Evolutionary conservation across 2,888 invertebrate species (phyloP).

Genomic region (Polyommatus icarus): DNA sequence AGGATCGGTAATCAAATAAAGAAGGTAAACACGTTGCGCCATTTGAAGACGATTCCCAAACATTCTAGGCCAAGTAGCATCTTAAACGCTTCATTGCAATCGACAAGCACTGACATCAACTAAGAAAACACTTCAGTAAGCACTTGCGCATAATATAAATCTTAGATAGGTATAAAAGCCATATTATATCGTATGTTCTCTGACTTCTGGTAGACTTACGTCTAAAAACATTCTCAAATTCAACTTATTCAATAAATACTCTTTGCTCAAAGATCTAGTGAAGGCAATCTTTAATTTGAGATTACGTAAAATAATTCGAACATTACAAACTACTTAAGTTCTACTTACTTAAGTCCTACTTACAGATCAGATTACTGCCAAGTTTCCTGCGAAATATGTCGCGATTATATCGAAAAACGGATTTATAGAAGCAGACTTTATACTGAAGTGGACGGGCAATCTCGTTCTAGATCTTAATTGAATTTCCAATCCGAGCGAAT

Average conservation of each 20-base stretch:
- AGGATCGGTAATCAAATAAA: background rate
- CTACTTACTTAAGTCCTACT: background rate
- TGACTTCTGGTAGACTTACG: no score
- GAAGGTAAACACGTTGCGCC: background rate
- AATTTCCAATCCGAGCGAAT: slow-evolving; percentile 60
- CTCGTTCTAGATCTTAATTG: slow-evolving; percentile 67
- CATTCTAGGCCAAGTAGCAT: background rate
- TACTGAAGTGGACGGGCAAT: slow-evolving; percentile 45
- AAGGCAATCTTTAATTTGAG: background rate
- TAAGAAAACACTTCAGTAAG: background rate
- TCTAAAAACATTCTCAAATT: background rate
- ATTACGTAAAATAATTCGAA: background rate
- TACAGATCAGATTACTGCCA: background rate
- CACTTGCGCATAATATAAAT: background rate
- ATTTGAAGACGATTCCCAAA: background rate
- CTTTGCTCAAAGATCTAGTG: background rate
- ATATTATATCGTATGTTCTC: no score
- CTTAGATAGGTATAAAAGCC: background rate
- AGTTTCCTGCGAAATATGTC: slow-evolving; percentile 1
- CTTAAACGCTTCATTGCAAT: background rate
- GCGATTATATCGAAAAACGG: slow-evolving; percentile 10
- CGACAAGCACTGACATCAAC: background rate
- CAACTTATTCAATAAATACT: background rate
- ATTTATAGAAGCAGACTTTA: slow-evolving; percentile 21
- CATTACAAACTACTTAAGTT: background rate